Conservation (phyloP, 2,888 invertebrate species). For the Himalopsyche tibetana region DNA sequence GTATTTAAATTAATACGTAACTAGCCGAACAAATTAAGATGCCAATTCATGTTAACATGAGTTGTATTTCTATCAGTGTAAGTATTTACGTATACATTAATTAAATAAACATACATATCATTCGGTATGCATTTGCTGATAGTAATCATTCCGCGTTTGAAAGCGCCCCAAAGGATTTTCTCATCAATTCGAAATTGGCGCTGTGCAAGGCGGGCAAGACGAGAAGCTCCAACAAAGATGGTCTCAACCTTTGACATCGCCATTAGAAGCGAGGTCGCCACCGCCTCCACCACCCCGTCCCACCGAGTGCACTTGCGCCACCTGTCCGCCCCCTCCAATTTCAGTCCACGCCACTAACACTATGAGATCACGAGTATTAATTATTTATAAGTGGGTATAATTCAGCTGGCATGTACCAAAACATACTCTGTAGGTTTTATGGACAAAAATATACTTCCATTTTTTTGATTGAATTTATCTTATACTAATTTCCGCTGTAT, state of each 20-base stretch:
- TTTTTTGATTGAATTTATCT: too few species aligned
- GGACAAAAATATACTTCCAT: too few species aligned
- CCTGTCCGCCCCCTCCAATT: constrained; percentile 32
- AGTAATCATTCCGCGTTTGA: constrained; percentile 32
- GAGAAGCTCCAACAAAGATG: constrained; percentile 49
- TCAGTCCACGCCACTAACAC: constrained; percentile 38
- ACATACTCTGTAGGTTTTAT: too few species aligned
- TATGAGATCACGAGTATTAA: constrained; percentile 14
- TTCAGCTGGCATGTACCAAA: too few species aligned
- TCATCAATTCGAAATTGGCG: constrained; percentile 43
- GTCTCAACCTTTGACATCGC: constrained; percentile 57
- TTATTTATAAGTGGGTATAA: not conserved
- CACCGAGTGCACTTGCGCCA: not conserved
- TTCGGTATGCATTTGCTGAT: not conserved
- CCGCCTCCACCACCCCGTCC: not conserved
- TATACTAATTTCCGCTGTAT: too few species aligned
- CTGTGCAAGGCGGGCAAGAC: constrained; percentile 42
- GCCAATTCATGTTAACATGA: too few species aligned
- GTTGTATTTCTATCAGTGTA: too few species aligned
- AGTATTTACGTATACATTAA: too few species aligned
- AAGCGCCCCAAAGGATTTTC: constrained; percentile 41
- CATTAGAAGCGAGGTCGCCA: constrained; percentile 55
- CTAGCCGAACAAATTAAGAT: too few species aligned
- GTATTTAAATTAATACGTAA: too few species aligned
- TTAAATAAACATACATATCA: not conserved